A percentile compares a stretch with the other conserved stretches of the same genome.
phyloP scores from a whole-genome alignment of 2,888 invertebrate genomes.

The Fragum fragum region DNA sequence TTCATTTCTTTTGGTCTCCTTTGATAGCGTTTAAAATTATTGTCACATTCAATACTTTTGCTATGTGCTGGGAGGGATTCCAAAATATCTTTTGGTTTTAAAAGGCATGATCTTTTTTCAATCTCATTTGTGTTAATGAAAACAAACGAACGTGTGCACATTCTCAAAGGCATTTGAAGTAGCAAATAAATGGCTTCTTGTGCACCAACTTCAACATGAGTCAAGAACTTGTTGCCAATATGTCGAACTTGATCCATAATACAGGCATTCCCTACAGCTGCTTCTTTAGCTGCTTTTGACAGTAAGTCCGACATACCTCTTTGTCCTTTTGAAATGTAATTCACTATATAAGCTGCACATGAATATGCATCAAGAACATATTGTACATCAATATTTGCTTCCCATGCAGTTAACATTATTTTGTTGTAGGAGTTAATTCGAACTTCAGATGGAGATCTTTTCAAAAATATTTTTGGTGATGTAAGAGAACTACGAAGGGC shows the following conservation, averaged over 20 bases:
- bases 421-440: conserved; percentile 66
- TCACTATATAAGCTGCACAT: conserved; percentile 70
- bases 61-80: conserved; percentile 52
- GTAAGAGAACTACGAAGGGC: too few species aligned
- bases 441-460: conserved; percentile 46
- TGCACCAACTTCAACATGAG: conserved; percentile 73
- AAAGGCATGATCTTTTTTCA: conserved; percentile 62
- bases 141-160: conserved; percentile 48
- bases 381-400: conserved; percentile 68
- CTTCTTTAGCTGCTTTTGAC: conserved; percentile 49
- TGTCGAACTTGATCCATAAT: conserved; percentile 56
- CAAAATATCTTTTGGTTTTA: conserved; percentile 61
- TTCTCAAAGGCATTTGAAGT: conserved; percentile 70
- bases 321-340: conserved; percentile 69
- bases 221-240: conserved; percentile 60
- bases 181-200: conserved; percentile 76
- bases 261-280: conserved; percentile 38
- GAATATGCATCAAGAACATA: conserved; percentile 58
- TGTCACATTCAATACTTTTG: conserved; percentile 58
- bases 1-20: conserved; percentile 50
- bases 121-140: conserved; percentile 69
- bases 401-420: conserved; percentile 50
- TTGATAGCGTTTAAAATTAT: conserved; percentile 53
- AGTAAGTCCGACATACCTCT: conserved; percentile 44
- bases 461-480: conserved; percentile 64